These are phyloP conservation scores for Electrophaes corylata DNA, from an alignment of 2,888 invertebrate genomes.

Conservation along the genomic window DNA sequence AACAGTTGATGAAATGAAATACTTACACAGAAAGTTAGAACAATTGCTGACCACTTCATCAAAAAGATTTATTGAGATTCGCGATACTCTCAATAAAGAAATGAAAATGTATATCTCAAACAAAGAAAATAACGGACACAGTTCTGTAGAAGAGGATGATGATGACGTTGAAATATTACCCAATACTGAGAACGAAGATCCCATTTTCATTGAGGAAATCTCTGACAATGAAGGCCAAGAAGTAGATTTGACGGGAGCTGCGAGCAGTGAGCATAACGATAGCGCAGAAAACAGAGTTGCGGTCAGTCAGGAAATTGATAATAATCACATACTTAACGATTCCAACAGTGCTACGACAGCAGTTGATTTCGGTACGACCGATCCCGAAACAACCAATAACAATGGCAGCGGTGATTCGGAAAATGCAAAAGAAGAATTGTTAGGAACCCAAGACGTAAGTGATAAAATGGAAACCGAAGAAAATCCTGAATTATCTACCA, in stretches of 20 bases:
- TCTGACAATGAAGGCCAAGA: slow-evolving; percentile 64
- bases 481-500: slow-evolving; percentile 1
- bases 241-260: slow-evolving; percentile 67
- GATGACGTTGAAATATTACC: slow-evolving; percentile 70
- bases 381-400: slow-evolving; percentile 15
- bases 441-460: slow-evolving; percentile 25
- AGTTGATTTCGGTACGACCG: not conserved
- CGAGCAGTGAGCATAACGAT: slow-evolving; percentile 80
- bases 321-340: slow-evolving; percentile 22
- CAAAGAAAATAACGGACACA: slow-evolving; percentile 47
- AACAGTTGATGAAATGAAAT: slow-evolving; percentile 77
- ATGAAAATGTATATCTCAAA: slow-evolving; percentile 78
- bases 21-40: slow-evolving; percentile 81
- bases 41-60: slow-evolving; percentile 81
- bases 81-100: slow-evolving; percentile 81
- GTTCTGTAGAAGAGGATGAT: slow-evolving; percentile 65
- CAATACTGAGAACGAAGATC: slow-evolving; percentile 69
- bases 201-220: slow-evolving; percentile 81
- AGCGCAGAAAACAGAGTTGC: slow-evolving; percentile 62
- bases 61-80: slow-evolving; percentile 80
- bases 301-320: slow-evolving; percentile 1
- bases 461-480: slow-evolving; percentile 23
- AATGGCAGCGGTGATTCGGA: slow-evolving; percentile 23
- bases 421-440: slow-evolving; percentile 20
- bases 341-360: slow-evolving; percentile 8